A percentile compares a stretch with the other conserved stretches of the same genome.
Evolutionary conservation across 2,888 invertebrate species (phyloP).

Genomic region (Heliconius charithonia): DNA sequence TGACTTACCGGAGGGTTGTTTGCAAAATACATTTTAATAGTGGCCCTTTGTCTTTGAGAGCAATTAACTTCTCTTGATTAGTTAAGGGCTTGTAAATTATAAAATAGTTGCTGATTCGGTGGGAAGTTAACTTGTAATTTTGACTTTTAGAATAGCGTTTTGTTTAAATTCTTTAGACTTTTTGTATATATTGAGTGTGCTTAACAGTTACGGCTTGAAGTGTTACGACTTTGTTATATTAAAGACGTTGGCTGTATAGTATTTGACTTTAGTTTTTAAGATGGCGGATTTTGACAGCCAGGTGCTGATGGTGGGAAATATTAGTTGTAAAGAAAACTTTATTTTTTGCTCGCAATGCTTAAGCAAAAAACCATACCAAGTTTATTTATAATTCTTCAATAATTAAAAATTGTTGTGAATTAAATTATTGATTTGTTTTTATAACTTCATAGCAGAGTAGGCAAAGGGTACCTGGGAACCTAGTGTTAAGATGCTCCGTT

Average conservation of each 20-base stretch:
- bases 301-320: conserved; percentile 15
- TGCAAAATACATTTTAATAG: conserved; percentile 77
- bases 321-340: neutral
- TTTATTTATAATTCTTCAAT: neutral
- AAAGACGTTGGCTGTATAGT: conserved; percentile 13
- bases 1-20: conserved; percentile 64
- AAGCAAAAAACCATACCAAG: too few relatives aligned
- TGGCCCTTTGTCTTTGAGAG: conserved; percentile 68
- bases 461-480: too few relatives aligned
- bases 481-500: too few relatives aligned
- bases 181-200: conserved; percentile 35
- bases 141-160: conserved; percentile 45
- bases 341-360: neutral
- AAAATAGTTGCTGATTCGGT: conserved; percentile 50
- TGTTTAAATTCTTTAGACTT: conserved; percentile 36
- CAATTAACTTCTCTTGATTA: conserved; percentile 60
- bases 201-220: conserved; percentile 39
- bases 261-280: conserved; percentile 18
- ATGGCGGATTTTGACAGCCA: conserved; percentile 28
- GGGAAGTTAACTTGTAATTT: conserved; percentile 51
- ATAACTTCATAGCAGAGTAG: too few relatives aligned
- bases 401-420: neutral
- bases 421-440: too few relatives aligned
- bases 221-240: conserved; percentile 25
- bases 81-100: conserved; percentile 55